A percentile compares a stretch with the other conserved stretches of the same genome.
Evolutionary conservation across 2,797 vertebrate genomes (phyloP).

Genomic region (Chrosomus eos): DNA sequence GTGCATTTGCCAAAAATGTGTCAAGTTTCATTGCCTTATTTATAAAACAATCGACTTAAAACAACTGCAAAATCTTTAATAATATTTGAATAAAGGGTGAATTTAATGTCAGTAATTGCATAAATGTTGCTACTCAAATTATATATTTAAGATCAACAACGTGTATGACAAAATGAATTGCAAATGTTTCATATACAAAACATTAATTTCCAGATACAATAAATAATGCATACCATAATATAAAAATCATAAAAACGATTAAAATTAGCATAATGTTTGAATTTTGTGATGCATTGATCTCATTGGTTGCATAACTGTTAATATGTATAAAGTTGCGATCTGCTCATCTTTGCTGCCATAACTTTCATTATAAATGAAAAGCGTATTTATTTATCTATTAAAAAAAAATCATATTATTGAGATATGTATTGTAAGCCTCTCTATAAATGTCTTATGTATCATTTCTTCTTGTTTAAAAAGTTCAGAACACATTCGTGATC

Average conservation of each 20-base stretch:
- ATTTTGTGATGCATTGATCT: background rate
- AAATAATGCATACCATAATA: background rate
- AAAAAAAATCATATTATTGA: no score
- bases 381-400: no score
- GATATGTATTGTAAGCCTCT: no score
- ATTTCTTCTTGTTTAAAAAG: background rate
- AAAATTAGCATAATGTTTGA: background rate
- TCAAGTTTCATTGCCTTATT: no score
- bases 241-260: background rate
- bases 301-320: background rate
- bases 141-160: background rate
- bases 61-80: background rate
- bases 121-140: background rate
- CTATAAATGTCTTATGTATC: no score
- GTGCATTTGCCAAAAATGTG: background rate
- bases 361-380: background rate
- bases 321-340: background rate
- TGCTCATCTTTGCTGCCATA: background rate
- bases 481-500: background rate
- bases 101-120: background rate
- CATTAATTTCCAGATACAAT: background rate
- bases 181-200: background rate
- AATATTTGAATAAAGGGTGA: background rate
- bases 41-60: background rate
- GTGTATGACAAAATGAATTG: background rate